phyloP scores from a whole-genome alignment of 2,797 vertebrate genomes.

The Moxostoma hubbsi region DNA sequence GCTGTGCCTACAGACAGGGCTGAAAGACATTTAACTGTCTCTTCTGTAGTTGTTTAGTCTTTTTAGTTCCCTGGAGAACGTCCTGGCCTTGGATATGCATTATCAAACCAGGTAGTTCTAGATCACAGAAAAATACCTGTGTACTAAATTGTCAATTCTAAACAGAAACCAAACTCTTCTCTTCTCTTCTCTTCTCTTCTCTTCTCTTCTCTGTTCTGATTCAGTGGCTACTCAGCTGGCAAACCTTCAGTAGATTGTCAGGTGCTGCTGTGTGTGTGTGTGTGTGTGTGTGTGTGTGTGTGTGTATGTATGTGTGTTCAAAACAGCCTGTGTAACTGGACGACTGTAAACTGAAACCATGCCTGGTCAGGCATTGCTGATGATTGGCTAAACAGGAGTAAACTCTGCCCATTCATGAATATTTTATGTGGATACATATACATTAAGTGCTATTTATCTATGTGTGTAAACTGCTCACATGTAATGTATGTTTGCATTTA shows the following conservation, averaged over 20 bases:
- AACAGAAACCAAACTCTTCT: neutral
- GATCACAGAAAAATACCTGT: too few relatives aligned
- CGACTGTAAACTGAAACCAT: constrained; percentile 81
- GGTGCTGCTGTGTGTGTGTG: constrained; percentile 67
- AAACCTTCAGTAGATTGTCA: constrained; percentile 70
- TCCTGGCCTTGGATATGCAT: constrained; percentile 9
- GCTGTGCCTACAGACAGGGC: constrained; percentile 47
- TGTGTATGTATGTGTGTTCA: constrained; percentile 70
- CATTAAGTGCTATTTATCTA: neutral
- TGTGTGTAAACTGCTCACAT: constrained; percentile 1
- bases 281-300: constrained; percentile 8
- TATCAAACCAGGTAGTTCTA: too few relatives aligned
- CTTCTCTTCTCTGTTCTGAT: constrained; percentile 43
- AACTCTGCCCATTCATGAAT: constrained; percentile 43
- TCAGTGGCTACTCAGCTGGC: constrained; percentile 2
- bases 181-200: constrained; percentile 41
- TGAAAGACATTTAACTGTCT: neutral
- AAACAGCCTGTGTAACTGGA: constrained; percentile 63
- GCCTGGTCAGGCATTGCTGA: constrained; percentile 76
- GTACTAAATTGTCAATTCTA: too few relatives aligned
- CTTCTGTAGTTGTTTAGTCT: neutral
- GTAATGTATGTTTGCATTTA: constrained; percentile 6
- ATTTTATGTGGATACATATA: constrained; percentile 12
- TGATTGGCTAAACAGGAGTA: constrained; percentile 59
- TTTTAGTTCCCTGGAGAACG: too few relatives aligned